Base-by-base conservation (phyloP, 35 echinoderm and acorn worm species). In the Apostichopus parvimensis region DNA sequence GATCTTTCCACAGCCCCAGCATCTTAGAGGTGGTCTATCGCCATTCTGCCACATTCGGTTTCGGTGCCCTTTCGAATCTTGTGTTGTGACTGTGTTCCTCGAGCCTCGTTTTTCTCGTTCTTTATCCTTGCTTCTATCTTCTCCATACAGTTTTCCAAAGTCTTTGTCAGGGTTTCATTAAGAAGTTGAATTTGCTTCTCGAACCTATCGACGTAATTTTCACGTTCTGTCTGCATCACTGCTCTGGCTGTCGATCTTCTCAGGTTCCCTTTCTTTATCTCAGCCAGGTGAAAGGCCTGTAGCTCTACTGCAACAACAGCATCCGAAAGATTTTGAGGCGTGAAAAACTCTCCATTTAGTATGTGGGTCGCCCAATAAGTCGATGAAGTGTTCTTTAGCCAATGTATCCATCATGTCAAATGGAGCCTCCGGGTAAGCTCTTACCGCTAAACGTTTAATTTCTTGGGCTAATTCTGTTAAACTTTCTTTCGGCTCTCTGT, bases 251-350 rank as follows among this genome's bases (percentile, higher is more conserved):
- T 22, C 11, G 78, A 4, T 80, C 52, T 34, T 53, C 10, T 17
- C 6, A 58, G 15, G 52, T 76, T 86, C 8, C 17, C 57, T 23
- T 90, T 86, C 45, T 61, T 86, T 4, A 86, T 55, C 57, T 93
- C 92, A 12, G 92, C 86, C 53, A 72, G 55, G 10, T 89, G 84
- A 58, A 93, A 93, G 15, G 92, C 66, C 92, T 93, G 86, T 23
- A 68, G 55, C 24, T 84, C 80, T 0, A 92, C 12, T 17, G 91
- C 91, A 17, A 81, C 82, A 12, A 92, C 61, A 53, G 83, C 84
- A 21, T 93, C 83, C 55, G 82, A 80, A 2, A 89, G 53, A 45
- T 59, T 93, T 15, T 8, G 53, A 5, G 82, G 8, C 82, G 54
- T 20, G 92, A 88, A 6, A 93, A 6, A 93, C 66, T n/a, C 72